Conservation (phyloP, 2,797 vertebrate species). For the Eurystomus glaucurus region DNA sequence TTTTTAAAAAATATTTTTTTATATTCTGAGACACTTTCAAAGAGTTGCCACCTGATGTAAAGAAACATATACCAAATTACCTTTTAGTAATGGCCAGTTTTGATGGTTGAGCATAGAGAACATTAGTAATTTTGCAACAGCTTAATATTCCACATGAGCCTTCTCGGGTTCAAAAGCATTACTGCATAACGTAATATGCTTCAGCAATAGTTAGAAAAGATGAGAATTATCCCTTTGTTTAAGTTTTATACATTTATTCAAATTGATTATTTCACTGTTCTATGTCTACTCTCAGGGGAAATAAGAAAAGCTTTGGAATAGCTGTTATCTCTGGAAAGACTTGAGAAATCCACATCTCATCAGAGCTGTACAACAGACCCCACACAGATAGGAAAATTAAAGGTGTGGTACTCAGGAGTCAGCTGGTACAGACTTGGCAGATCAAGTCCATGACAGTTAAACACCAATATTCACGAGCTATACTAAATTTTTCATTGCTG, state of each 20-base stretch:
- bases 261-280: not conserved
- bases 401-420: not conserved
- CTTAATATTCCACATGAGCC: not conserved
- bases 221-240: not conserved
- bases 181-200: not conserved
- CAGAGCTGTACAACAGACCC: not conserved
- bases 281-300: not conserved
- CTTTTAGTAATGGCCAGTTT: not conserved
- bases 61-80: not conserved
- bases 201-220: not conserved
- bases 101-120: not conserved
- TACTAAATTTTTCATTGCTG: not conserved
- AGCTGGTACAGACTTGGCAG: not conserved
- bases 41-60: not conserved
- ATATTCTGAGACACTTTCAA: not conserved
- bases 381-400: not conserved
- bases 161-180: not conserved
- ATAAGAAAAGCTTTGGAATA: not conserved
- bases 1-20: not conserved
- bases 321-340: not conserved
- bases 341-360: not conserved
- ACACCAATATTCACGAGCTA: not conserved
- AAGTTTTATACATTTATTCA: not conserved
- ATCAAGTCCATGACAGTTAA: not conserved
- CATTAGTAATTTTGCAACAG: not conserved